phyloP scores from a whole-genome alignment of 2,113 vertebrate species.

The Glaucomys volans region DNA sequence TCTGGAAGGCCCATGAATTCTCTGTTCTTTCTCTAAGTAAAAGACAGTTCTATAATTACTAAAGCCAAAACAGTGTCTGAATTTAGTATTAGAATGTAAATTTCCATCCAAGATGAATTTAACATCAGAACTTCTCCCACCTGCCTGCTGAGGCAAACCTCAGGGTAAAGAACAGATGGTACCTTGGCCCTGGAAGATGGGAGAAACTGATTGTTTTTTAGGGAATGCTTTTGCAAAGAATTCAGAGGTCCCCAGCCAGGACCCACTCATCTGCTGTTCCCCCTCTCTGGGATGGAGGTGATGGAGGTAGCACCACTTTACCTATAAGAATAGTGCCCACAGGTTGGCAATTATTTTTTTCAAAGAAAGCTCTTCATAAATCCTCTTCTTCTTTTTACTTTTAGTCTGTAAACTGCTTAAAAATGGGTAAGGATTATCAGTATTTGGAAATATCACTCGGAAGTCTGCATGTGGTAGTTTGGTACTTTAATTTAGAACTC shows the following conservation, averaged over 20 bases:
- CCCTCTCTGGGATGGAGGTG: neutral
- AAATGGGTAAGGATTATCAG: neutral
- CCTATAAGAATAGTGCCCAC: neutral
- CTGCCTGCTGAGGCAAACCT: neutral
- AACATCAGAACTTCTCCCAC: neutral
- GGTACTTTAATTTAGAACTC: neutral
- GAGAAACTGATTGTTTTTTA: neutral
- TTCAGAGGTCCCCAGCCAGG: too few relatives aligned
- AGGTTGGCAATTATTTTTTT: neutral
- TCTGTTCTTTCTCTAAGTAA: neutral
- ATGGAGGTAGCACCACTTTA: neutral
- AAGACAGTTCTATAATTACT: neutral
- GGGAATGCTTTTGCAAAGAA: neutral
- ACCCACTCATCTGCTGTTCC: neutral
- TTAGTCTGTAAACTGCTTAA: neutral
- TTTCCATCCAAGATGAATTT: neutral
- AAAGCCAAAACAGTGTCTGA: neutral
- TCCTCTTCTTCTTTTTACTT: neutral
- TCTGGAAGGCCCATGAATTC: neutral
- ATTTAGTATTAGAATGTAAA: neutral
- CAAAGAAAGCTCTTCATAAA: neutral
- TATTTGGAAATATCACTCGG: slow-evolving; percentile 11
- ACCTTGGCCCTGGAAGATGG: neutral
- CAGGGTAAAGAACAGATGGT: neutral
- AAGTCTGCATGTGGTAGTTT: neutral